Evolutionary conservation across 2,888 invertebrate genomes (phyloP).

Genomic region (Xestia sexstrigata): DNA sequence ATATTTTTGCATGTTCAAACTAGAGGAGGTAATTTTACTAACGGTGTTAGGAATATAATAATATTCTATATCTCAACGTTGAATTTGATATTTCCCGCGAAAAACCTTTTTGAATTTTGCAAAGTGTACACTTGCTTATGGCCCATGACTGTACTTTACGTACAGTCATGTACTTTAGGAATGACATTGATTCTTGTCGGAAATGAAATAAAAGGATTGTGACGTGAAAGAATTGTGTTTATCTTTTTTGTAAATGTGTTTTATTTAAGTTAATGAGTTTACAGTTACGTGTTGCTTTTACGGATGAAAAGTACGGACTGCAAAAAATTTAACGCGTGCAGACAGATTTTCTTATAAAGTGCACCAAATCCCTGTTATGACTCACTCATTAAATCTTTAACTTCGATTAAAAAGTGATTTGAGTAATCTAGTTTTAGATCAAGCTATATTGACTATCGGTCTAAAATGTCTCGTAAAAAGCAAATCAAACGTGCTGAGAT

Average conservation of each 20-base stretch:
- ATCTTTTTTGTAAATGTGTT: constrained; percentile 28
- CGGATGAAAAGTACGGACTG: background rate
- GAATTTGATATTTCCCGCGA: background rate
- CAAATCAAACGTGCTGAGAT: constrained; percentile 15
- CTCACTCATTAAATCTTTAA: background rate
- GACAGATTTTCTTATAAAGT: background rate
- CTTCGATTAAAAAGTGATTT: background rate
- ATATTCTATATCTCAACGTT: background rate
- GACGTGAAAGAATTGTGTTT: constrained; percentile 40
- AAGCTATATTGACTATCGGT: background rate
- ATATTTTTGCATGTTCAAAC: background rate
- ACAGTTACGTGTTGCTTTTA: constrained; percentile 16
- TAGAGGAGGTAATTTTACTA: background rate
- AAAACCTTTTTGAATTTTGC: background rate
- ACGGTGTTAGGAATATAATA: background rate
- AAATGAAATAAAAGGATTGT: constrained; percentile 39
- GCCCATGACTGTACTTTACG: background rate
- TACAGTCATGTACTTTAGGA: constrained; percentile 19
- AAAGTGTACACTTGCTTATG: background rate
- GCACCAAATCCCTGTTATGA: background rate
- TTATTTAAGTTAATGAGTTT: constrained; percentile 18
- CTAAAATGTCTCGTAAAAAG: constrained; percentile 11
- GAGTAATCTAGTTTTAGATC: background rate
- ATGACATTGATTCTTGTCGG: constrained; percentile 46
- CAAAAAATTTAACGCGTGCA: too few species aligned